A percentile compares a stretch with the other conserved stretches of the same genome.
These are phyloP conservation scores for Remorina albescens DNA, from an alignment of 2,797 vertebrate genomes.

Conservation along the genomic window DNA sequence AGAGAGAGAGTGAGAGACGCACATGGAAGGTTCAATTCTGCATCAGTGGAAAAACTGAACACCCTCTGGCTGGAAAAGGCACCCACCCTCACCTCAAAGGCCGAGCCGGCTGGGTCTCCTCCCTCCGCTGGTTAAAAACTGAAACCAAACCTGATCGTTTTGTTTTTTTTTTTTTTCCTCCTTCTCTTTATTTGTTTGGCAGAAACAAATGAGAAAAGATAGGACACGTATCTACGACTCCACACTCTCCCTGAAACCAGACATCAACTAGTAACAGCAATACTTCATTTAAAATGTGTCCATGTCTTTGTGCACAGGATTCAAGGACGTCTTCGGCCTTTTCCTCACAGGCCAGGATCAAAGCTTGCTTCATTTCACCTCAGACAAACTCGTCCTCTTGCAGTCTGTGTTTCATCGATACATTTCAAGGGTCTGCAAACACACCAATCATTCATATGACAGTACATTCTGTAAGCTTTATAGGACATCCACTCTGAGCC, in stretches of 20 bases:
- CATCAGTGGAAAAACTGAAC: conserved; percentile 78
- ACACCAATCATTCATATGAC: conserved; percentile 58
- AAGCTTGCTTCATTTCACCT: conserved; percentile 54
- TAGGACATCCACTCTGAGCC: conserved; percentile 65
- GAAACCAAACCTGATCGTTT: conserved; percentile 21
- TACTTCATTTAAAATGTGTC: conserved; percentile 60
- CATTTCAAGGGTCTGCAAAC: conserved; percentile 75
- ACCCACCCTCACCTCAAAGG: conserved; percentile 59
- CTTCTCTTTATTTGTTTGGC: conserved; percentile 82
- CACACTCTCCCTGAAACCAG: conserved; percentile 74
- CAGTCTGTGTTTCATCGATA: conserved; percentile 56
- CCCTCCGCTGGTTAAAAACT: conserved; percentile 36
- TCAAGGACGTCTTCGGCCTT: conserved; percentile 47
- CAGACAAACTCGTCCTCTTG: conserved; percentile 42
- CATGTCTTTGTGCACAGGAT: conserved; percentile 59
- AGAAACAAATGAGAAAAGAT: conserved; percentile 73
- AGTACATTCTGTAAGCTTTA: conserved; percentile 78
- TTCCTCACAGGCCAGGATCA: conserved; percentile 39
- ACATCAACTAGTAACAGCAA: conserved; percentile 67
- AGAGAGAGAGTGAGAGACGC: conserved; percentile 7
- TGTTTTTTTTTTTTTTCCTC: conserved; percentile 36
- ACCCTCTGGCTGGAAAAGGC: conserved; percentile 62
- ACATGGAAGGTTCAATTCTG: conserved; percentile 58
- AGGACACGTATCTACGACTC: conserved; percentile 58
- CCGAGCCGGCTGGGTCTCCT: conserved; percentile 55